Percentiles rank a stretch among this genome's conserved stretches.
Evolutionary conservation across 2,888 invertebrate genomes (phyloP).

Genomic region (Parelbella ahira): DNA sequence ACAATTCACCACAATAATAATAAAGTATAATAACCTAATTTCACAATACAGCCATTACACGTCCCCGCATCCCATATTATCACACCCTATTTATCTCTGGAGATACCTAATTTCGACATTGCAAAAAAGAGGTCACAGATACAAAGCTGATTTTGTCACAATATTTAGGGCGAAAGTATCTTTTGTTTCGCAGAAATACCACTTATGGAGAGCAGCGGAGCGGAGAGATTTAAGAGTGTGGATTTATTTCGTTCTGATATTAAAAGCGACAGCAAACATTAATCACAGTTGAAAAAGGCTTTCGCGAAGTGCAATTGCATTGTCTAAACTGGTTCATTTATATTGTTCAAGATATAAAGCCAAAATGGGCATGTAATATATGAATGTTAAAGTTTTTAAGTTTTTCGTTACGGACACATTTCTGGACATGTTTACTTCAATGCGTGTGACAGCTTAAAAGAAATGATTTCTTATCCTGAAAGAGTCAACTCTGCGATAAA

Average conservation of each 20-base stretch:
- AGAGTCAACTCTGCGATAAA: constrained; percentile 22
- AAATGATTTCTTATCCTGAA: constrained; percentile 24
- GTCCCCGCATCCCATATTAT: constrained; percentile 1
- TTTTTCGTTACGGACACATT: neutral
- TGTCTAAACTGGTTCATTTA: constrained; percentile 11
- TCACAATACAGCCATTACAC: constrained; percentile 2
- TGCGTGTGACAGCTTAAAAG: constrained; percentile 17
- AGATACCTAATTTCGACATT: constrained; percentile 6
- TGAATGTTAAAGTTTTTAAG: neutral
- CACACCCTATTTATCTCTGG: constrained; percentile 9
- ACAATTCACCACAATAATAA: neutral
- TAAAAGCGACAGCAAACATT: constrained; percentile 33
- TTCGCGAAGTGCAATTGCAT: constrained; percentile 22
- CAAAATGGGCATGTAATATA: neutral
- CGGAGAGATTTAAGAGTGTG: constrained; percentile 9
- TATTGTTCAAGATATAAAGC: constrained; percentile 6
- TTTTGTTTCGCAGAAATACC: constrained; percentile 4
- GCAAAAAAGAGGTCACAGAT: constrained; percentile 8
- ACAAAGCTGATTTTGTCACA: constrained; percentile 1
- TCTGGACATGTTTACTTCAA: constrained; percentile 5
- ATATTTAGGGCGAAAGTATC: constrained; percentile 7
- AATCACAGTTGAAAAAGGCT: constrained; percentile 34
- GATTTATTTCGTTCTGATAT: constrained; percentile 16
- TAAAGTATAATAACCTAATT: constrained; percentile 10
- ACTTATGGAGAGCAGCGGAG: neutral